Base-by-base conservation (phyloP, 2,113 vertebrate species). In the Ursus arctos region DNA sequence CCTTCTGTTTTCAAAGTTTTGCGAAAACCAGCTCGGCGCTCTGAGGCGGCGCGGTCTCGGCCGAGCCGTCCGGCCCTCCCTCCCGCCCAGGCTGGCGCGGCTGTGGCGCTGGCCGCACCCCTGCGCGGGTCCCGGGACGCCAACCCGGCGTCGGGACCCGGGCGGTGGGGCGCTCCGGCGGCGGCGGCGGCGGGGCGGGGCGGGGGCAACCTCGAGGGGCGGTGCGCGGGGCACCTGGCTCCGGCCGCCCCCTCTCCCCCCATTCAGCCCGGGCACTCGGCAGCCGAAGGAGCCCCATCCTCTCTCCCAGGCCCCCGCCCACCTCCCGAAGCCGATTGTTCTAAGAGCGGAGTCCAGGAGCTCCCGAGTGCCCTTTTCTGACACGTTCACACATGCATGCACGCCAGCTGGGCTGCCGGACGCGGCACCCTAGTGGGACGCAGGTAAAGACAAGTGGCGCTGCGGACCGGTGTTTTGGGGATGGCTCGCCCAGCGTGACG, bases 1-100 rank as follows among this genome's bases (percentile, higher is more conserved):
- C 83, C 36, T 53, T 84, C 67, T 18, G 31, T 69, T 95, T 88
- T 13, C 92, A 15, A 96, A 97, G 97, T 97, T 96, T 87, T 12
- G 79, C 24, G 36, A 0, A 0, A 19, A 51, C 24, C 36, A 4
- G n/a, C 71, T 15, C 0, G 28, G 93, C 79, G 49, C 86, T 40
- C 87, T 0, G 51, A 10, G 92, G 57, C 65, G 11, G 63, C 61
- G 88, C 47, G 43, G 69, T 26, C 67, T 6, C 13, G 2, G 72
- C 83, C 59, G 21, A 36, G 51, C 61, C 11, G 18, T 31, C 40
- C 2, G 33, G 65, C 18, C 36, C 53, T n/a, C 80, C 61, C 14
- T 51, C 22, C 61, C 7, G 33, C 43, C 43, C 2, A 0, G 53
- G 26, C 55, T 1, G 31, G 43, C 16, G 59, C 24, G 3, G 55